Conservation (phyloP, 2,113 vertebrate genomes). For the Cricetomys ansorgei region DNA sequence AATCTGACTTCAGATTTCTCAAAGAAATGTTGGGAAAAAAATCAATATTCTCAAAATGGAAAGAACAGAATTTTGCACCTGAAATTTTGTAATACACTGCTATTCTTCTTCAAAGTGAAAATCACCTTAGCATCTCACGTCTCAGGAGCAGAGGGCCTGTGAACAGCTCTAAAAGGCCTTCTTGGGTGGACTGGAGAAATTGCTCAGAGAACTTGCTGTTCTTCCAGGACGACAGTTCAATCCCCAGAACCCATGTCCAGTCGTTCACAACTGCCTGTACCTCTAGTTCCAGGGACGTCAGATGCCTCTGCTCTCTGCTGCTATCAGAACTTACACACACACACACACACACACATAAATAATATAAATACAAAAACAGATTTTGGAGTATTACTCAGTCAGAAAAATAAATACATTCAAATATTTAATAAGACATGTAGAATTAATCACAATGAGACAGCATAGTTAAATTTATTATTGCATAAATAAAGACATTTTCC, state of each 20-base stretch:
- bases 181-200: background rate
- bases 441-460: background rate
- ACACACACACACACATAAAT: background rate
- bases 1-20: background rate
- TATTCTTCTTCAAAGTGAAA: constrained; percentile 2
- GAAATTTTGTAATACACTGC: background rate
- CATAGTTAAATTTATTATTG: background rate
- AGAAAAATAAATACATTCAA: background rate
- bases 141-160: background rate
- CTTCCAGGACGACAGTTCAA: background rate
- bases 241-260: background rate
- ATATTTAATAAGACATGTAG: background rate
- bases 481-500: background rate
- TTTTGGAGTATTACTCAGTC: background rate
- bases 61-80: background rate
- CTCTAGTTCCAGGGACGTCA: background rate
- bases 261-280: background rate
- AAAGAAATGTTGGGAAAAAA: background rate
- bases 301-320: background rate
- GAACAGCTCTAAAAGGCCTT: background rate
- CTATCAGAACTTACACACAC: background rate
- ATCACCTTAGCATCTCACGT: background rate
- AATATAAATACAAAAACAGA: background rate
- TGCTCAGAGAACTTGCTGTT: background rate
- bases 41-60: constrained; percentile 21